Base-by-base conservation (phyloP, 2,113 vertebrate species). In the Chroicocephalus ridibundus region DNA sequence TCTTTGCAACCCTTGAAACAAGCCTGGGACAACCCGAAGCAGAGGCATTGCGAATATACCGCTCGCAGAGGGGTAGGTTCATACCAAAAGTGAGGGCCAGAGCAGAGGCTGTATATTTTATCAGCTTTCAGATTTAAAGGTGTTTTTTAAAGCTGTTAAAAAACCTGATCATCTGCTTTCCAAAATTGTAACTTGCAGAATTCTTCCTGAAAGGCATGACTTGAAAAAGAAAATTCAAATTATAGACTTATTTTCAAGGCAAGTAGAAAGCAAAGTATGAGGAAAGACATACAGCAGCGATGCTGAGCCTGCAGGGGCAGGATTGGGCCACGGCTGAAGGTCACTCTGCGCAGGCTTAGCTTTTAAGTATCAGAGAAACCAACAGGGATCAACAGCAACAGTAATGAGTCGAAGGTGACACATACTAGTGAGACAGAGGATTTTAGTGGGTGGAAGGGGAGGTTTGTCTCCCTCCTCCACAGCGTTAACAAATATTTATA, bases 401-500 rank as follows among this genome's bases (percentile, higher is more conserved):
- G 60, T 20, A 66, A 18, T 5, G 44, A 87, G 61, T 6, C 0
- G 8, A 82, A 94, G 79, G 82, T 94, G 88, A 93, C 88, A 75
- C 57, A 0, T 21, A 74, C 18, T 55, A 93, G 69, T 1, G 27
- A 92, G 62, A 25, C 8, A 58, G 18, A 15, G 76, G n/a, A 62
- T 34, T 89, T 68, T 19, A 47, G 80, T 1, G 72, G 38, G n/a
- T 64, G 46, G 72, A 26, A 86, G 29, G 51, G 47, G 72, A 81
- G 60, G 24, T 74, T 64, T 91, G 55, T 5, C 51, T 90, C 80
- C 29, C 61, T 90, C 69, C 61, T 75, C 32, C 4, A 0, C 4
- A 0, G 46, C 1, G 9, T 72, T 61, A 58, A 87, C 86, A 95
- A 94, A 95, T 97, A 97, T 94, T 95, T 95, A 78, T 44, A 74